Conservation (phyloP, 2,113 vertebrate species). For the Prietella phreatophila region DNA sequence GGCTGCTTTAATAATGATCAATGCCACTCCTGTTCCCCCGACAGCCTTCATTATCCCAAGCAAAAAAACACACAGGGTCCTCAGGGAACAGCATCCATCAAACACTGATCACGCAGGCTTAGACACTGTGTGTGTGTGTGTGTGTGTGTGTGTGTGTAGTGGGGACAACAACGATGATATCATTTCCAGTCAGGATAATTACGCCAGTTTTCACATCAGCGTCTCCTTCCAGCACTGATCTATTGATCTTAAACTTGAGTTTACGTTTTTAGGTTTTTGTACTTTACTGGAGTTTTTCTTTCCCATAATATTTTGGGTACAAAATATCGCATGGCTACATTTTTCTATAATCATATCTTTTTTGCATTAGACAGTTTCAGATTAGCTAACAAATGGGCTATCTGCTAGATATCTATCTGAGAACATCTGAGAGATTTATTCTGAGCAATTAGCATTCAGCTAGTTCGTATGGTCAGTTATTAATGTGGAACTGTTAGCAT, state of each 20-base stretch:
- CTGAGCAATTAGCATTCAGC: neutral
- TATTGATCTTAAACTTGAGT: neutral
- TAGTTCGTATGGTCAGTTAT: neutral
- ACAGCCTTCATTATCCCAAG: constrained; percentile 44
- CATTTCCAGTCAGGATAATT: constrained; percentile 38
- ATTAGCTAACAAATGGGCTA: neutral
- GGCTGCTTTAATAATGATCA: constrained; percentile 47
- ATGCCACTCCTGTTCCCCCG: constrained; percentile 30
- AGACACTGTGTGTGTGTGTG: neutral
- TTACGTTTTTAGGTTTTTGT: too few relatives aligned
- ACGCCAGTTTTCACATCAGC: constrained; percentile 1
- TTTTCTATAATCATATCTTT: neutral
- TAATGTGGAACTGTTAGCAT: neutral
- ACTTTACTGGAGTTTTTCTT: too few relatives aligned
- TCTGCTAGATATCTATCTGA: neutral
- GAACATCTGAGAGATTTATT: neutral
- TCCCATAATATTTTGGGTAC: too few relatives aligned
- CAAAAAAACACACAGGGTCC: constrained; percentile 21
- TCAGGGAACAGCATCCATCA: constrained; percentile 11
- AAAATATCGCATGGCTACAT: too few relatives aligned
- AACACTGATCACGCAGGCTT: constrained; percentile 1
- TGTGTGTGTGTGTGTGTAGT: neutral
- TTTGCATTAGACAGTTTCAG: neutral
- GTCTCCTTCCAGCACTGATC: constrained; percentile 6
- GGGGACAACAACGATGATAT: constrained; percentile 12